Evolutionary conservation across 1,140 invertebrate genomes (phyloP).

Genomic region (Aphelinus atriplicis): DNA sequence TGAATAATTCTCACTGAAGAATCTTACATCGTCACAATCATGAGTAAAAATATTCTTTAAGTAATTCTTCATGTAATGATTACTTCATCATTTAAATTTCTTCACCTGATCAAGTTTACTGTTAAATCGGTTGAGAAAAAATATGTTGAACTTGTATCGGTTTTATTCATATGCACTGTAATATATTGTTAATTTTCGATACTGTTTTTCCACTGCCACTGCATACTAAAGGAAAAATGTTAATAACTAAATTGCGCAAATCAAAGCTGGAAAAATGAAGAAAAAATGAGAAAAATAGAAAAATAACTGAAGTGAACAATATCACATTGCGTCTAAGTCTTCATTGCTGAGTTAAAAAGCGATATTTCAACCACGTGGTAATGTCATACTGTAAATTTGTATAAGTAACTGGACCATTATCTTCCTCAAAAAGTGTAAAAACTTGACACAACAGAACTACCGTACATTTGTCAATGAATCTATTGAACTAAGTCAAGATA

Average conservation of each 20-base stretch:
- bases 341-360: conserved; percentile 10
- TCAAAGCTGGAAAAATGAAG: conserved; percentile 2
- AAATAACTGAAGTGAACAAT: not conserved
- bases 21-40: too few relatives aligned
- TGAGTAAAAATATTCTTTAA: too few relatives aligned
- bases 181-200: conserved; percentile 28
- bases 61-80: too few relatives aligned
- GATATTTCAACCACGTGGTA: conserved; percentile 28
- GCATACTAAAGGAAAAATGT: conserved; percentile 32
- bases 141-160: too few relatives aligned
- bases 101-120: too few relatives aligned
- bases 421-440: conserved; percentile 12
- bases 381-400: conserved; percentile 38
- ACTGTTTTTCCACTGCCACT: conserved; percentile 34
- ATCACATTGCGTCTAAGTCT: conserved; percentile 9
- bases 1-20: too few relatives aligned
- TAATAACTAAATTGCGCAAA: conserved; percentile 28
- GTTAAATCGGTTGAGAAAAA: too few relatives aligned
- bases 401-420: conserved; percentile 16
- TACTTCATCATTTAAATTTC: too few relatives aligned
- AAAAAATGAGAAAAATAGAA: not conserved
- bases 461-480: conserved; percentile 1
- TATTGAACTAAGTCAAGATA: conserved; percentile 29
- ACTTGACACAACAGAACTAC: conserved; percentile 7
- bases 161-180: not conserved